Evolutionary conservation across 1,140 invertebrate species (phyloP).

Genomic region (Bombus consobrinus): DNA sequence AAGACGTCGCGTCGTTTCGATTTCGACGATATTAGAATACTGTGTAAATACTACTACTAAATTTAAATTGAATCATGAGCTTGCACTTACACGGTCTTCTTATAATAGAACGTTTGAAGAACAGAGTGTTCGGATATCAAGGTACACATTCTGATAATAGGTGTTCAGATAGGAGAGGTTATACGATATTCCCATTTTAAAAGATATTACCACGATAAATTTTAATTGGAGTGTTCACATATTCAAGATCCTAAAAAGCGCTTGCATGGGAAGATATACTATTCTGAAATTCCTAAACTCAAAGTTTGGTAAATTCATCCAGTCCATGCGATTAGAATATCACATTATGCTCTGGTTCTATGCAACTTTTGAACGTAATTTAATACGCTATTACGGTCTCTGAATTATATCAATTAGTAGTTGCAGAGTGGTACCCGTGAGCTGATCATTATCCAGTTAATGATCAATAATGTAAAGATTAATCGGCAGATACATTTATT

Average conservation of each 20-base stretch:
- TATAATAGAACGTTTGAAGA: neutral
- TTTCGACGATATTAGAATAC: neutral
- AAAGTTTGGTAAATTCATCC: neutral
- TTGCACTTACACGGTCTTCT: neutral
- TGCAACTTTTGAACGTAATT: neutral
- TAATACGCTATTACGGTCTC: neutral
- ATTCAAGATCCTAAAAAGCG: neutral
- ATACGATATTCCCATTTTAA: neutral
- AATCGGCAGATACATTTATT: neutral
- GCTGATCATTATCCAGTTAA: neutral
- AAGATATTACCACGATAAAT: neutral
- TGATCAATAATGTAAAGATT: neutral
- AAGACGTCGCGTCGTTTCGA: neutral
- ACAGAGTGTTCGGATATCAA: neutral
- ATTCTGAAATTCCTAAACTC: neutral
- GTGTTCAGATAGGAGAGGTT: neutral
- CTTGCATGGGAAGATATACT: neutral
- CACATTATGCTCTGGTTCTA: neutral
- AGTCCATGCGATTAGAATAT: neutral
- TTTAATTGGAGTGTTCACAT: neutral
- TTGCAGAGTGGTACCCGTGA: neutral
- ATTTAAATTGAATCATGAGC: neutral
- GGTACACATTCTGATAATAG: neutral
- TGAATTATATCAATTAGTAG: neutral
- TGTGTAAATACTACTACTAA: neutral